Percentiles rank a stretch among this genome's conserved stretches.
Conservation (phyloP, 1,140 invertebrate genomes). For the Dendroctonus ponderosae region DNA sequence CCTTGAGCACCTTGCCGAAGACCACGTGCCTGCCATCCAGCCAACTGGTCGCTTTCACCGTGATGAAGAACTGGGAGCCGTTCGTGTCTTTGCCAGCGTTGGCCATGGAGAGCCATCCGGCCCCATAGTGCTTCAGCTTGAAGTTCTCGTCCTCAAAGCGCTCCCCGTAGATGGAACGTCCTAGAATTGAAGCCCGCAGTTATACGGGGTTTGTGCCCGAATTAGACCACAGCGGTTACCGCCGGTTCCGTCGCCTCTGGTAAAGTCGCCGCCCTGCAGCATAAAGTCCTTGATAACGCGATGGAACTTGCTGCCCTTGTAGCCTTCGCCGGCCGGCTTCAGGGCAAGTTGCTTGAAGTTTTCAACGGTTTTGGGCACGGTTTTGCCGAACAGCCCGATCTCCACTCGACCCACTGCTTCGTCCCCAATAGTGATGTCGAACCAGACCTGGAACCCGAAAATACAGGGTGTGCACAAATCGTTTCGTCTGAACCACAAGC, state of each 20-base stretch:
- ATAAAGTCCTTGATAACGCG: conserved; percentile 93
- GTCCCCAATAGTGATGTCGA: conserved; percentile 88
- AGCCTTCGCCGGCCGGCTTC: conserved; percentile 76
- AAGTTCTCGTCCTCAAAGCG: conserved; percentile 96
- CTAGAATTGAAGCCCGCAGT: conserved; percentile 51
- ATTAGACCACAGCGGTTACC: conserved; percentile 54
- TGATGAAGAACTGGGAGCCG: conserved; percentile 98
- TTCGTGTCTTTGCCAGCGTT: conserved; percentile 97
- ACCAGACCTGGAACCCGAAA: conserved; percentile 75
- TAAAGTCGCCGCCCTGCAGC: conserved; percentile 94
- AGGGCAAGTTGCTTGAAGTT: conserved; percentile 88
- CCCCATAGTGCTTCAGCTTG: conserved; percentile 94
- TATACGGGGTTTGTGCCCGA: not conserved
- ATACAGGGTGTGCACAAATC: no score
- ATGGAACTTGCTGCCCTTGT: conserved; percentile 89
- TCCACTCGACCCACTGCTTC: conserved; percentile 74
- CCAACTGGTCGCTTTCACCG: conserved; percentile 88
- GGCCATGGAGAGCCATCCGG: conserved; percentile 96
- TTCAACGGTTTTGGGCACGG: conserved; percentile 89
- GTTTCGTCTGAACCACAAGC: no score
- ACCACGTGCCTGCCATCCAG: conserved; percentile 95
- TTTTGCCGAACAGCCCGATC: conserved; percentile 93
- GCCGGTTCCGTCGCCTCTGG: conserved; percentile 89
- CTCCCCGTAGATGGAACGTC: conserved; percentile 90
- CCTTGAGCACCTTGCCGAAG: conserved; percentile 90